Evolutionary conservation across 2,888 invertebrate species (phyloP).

Genomic region (Heliconius sara): DNA sequence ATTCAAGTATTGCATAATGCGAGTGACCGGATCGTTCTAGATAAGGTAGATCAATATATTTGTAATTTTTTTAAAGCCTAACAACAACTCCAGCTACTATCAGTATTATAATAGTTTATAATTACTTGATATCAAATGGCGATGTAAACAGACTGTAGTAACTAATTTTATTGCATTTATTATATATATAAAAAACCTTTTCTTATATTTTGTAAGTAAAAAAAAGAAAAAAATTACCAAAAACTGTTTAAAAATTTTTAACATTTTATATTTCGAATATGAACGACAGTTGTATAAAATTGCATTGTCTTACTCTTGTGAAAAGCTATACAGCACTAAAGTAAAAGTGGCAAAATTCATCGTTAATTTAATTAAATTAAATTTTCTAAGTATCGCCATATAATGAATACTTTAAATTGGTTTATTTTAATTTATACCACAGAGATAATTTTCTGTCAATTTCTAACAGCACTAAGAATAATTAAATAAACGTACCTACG

Average conservation of each 20-base stretch:
- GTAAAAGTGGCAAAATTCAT: no score
- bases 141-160: not conserved
- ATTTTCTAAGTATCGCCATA: no score
- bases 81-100: not conserved
- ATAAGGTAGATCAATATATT: slow-evolving; percentile 9
- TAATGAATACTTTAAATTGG: not conserved
- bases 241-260: no score
- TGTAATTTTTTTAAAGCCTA: not conserved
- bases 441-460: not conserved
- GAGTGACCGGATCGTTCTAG: not conserved
- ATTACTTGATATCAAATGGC: not conserved
- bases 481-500: no score
- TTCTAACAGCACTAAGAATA: not conserved
- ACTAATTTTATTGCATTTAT: not conserved
- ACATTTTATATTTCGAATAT: no score
- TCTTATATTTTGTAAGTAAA: no score
- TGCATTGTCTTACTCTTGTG: no score
- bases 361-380: no score
- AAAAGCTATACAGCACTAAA: no score
- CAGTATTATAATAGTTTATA: not conserved
- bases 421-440: not conserved
- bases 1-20: slow-evolving; percentile 14
- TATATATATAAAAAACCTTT: no score
- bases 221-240: no score
- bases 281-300: no score